phyloP scores from a whole-genome alignment of 1,140 invertebrate species.

The Hyles vespertilio region DNA sequence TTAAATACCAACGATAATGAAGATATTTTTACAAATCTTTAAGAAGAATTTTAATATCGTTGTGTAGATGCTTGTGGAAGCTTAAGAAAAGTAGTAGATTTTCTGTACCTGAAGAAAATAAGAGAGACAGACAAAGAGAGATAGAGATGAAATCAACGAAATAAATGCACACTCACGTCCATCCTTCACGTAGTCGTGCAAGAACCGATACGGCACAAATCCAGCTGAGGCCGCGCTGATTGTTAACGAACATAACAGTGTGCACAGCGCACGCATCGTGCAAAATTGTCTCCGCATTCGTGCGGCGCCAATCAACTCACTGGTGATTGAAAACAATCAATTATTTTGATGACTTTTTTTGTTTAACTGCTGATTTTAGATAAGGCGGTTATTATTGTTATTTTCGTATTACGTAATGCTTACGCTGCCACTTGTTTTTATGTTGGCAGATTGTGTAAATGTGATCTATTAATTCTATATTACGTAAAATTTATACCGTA shows the following conservation, averaged over 20 bases:
- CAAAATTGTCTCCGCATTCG: not conserved
- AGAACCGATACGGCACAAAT: conserved; percentile 3
- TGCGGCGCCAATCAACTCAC: not conserved
- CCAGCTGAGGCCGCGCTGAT: conserved; percentile 1
- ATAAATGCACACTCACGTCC: conserved; percentile 46
- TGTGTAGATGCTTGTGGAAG: too few relatives aligned
- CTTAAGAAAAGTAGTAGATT: too few relatives aligned
- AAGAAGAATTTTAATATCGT: too few relatives aligned
- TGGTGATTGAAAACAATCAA: conserved; percentile 50
- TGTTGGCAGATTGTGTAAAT: too few relatives aligned
- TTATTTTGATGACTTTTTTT: conserved; percentile 56
- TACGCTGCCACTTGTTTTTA: too few relatives aligned
- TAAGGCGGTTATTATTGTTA: conserved; percentile 26
- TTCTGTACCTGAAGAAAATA: too few relatives aligned
- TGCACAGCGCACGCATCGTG: conserved; percentile 11
- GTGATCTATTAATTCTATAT: too few relatives aligned
- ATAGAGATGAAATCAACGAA: too few relatives aligned
- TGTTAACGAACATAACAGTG: conserved; percentile 9
- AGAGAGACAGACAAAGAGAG: too few relatives aligned
- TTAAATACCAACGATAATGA: too few relatives aligned
- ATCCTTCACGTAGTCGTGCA: conserved; percentile 58
- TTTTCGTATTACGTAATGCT: not conserved
- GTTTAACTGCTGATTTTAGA: conserved; percentile 56
- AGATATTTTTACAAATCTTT: too few relatives aligned
- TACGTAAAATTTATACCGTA: too few relatives aligned